phyloP scores from a whole-genome alignment of 1,140 invertebrate genomes.

The Sinonovacula constricta region DNA sequence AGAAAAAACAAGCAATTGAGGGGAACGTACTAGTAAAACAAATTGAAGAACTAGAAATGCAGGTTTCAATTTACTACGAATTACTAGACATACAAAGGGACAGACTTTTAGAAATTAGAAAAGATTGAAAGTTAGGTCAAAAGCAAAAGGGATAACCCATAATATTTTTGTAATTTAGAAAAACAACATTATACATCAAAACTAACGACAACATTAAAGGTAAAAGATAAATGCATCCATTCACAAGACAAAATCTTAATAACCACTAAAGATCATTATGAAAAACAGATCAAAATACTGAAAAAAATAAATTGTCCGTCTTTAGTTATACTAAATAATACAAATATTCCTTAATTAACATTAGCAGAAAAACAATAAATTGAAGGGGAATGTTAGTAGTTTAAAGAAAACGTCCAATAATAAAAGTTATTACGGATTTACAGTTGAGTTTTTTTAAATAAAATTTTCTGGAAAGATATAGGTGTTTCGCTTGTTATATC shows the following conservation, averaged over 20 bases:
- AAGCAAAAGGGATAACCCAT: slow-evolving; percentile 33
- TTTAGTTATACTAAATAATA: neutral
- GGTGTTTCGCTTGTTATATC: slow-evolving; percentile 2
- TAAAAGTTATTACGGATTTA: slow-evolving; percentile 9
- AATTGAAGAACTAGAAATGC: neutral
- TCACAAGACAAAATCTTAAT: neutral
- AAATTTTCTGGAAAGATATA: slow-evolving; percentile 19
- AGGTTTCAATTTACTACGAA: neutral
- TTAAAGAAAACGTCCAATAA: slow-evolving; percentile 10
- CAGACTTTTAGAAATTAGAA: slow-evolving; percentile 4
- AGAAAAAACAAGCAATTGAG: slow-evolving; percentile 1
- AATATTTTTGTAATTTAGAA: slow-evolving; percentile 46
- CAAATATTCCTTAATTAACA: neutral
- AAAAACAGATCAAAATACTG: neutral
- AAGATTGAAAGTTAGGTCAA: slow-evolving; percentile 31
- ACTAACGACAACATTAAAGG: neutral
- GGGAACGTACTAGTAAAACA: neutral
- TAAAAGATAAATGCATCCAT: neutral
- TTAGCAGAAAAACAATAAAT: neutral
- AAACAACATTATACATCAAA: slow-evolving; percentile 3
- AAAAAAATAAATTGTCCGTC: slow-evolving; percentile 1
- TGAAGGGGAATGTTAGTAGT: slow-evolving; percentile 11
- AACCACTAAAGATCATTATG: slow-evolving; percentile 10
- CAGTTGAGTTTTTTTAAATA: slow-evolving; percentile 14
- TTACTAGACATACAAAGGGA: neutral